Percentiles rank a stretch among this genome's conserved stretches.
These are phyloP conservation scores for Capromys pilorides DNA, from an alignment of 2,797 vertebrate genomes.

Conservation along the genomic window DNA sequence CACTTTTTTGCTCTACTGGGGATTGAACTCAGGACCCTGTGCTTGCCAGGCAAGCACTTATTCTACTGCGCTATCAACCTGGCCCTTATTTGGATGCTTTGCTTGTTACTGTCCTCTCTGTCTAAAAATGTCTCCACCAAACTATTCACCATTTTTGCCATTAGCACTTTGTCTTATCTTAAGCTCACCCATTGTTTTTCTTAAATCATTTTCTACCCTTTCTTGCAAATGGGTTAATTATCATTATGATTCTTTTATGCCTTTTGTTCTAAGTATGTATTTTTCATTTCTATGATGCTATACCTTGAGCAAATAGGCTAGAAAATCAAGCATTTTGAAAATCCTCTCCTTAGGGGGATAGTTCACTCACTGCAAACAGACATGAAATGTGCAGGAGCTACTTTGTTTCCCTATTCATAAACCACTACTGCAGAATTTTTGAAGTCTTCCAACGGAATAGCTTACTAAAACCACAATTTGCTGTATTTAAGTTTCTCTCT, in stretches of 20 bases:
- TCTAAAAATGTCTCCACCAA: neutral
- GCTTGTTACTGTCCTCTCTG: neutral
- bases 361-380: neutral
- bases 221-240: neutral
- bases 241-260: neutral
- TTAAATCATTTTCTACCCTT: neutral
- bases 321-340: neutral
- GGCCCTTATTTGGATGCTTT: neutral
- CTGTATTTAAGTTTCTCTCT: neutral
- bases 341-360: neutral
- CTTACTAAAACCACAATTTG: neutral
- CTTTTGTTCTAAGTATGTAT: neutral
- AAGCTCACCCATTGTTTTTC: neutral
- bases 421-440: slow-evolving; percentile 15
- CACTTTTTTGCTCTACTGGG: too few species aligned
- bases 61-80: too few species aligned
- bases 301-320: neutral
- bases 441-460: slow-evolving; percentile 6
- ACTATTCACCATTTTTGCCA: neutral
- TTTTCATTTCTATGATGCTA: slow-evolving; percentile 8
- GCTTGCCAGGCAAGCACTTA: too few species aligned
- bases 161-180: neutral
- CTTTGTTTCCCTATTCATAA: neutral
- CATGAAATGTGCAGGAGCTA: neutral
- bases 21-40: too few species aligned